Evolutionary conservation across 2,797 vertebrate genomes (phyloP), one percentile per base, ranked within the genome.

Genomic region (Sphenopsis melanotis): DNA sequence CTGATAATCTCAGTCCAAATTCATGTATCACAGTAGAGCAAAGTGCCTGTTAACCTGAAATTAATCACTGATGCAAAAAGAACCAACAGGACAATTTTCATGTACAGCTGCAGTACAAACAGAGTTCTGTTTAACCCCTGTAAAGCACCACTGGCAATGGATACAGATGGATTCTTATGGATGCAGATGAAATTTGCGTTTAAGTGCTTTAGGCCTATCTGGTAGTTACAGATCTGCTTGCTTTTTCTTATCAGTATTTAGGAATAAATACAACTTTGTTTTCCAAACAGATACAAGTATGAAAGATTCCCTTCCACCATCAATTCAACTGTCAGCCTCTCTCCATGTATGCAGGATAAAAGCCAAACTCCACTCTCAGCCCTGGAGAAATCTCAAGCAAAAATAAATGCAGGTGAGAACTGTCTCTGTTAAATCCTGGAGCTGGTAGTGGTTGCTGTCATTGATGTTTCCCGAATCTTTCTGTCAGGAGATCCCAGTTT

Each of bases 201-300:
- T 21, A n/a, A 68, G 8, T 41, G 20, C 23, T 74, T 2, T n/a
- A 39, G 24, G 9, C 10, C 37, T 41, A 1, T 13, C 15, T 80
- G 61, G 10, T 20, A 30, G 17, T 49, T 83, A 89, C 20, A 80
- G 23, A 21, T 29, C 6, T 39, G 15, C 42, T 56, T 84, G 24
- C 4, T 81, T 87, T 85, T 83, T 49, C 59, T 70, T 30, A 2
- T 50, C 56, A 68, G 15, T n/a, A 63, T 27, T 27, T 21, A 10
- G 15, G 37, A 39, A 36, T 93, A 86, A 96, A 96, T 41, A 75
- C 70, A 96, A 69, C 66, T 79, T 90, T 97, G 26, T 88, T 97
- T 97, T 96, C 70, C 89, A 59, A 94, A 68, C 96, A 99, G 99
- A 90, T 99, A 99, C 94, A 96, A 95, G 72, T 99, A 98, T 84